Evolutionary conservation across 2,888 invertebrate genomes (phyloP), one percentile per base, ranked within the genome.

Genomic region (Epistrophe eligans): DNA sequence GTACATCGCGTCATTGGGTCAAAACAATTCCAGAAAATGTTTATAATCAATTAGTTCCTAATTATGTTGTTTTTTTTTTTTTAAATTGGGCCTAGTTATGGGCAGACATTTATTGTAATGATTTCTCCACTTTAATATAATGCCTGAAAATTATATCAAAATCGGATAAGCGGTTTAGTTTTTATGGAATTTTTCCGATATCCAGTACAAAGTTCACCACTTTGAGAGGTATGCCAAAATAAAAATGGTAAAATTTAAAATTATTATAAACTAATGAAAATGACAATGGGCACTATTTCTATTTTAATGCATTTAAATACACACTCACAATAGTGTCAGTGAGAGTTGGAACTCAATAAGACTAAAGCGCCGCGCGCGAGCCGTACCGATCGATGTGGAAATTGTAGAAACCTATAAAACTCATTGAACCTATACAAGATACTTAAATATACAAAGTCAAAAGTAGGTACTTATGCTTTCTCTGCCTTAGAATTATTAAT

Each of bases 401-500:
- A n/a, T 28, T 64, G 32, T 24, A 40, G 9, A 45, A 43, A n/a
- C 28, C 45, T 11, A 77, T 58, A 50, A 67, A 67, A 38, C 17
- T 58, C 45, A 67, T 43, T 66, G 67, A 77, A 58, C 70, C 28
- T 28, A 32, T 35, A 50, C 48, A 17, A 52, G 8, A 38, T 4
- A 58, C 19, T 19, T 13, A 32, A 17, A 50, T 5, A 43, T 32
- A 62, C 2, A 72, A 15, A 45, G 24, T 38, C 52, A 52, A 2
- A 71, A 45, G 35, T n/a, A n/a, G n/a, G n/a, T 40, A 62, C 45
- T 62, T 72, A 50, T 48, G 62, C 72, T 79, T 79, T 79, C 79
- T 62, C 71, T 19, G 24, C 50, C 52, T 60, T 15, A 32, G 17
- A 50, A 2, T 28, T 48, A 13, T 32, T 48, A 48, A 28, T 70